Evolutionary conservation across 2,113 vertebrate genomes (phyloP), one percentile per base, ranked within the genome.

Genomic region (Dinomys branickii): DNA sequence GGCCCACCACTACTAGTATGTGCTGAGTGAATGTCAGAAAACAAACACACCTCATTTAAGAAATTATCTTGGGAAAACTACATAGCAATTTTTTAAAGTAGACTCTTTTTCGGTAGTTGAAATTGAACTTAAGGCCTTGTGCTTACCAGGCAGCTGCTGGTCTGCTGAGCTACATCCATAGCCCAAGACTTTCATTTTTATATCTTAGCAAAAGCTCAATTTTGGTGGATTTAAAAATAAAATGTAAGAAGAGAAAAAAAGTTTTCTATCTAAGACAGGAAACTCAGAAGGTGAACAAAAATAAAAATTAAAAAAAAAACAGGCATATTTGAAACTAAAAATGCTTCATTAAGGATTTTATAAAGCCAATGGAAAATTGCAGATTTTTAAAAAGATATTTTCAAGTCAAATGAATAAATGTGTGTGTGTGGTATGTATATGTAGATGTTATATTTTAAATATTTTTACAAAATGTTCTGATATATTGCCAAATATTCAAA

Each of bases 211-310:
- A 84, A 92, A 75, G 24, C 22, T 88, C 59, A 88, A 30, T 75
- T 75, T 65, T 59, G 47, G 56, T 47, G n/a, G 56, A 87, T 71
- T 95, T n/a, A 73, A 88, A 90, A 87, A 71, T 54, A 61, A 90
- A 77, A 90, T 65, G 16, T 63, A 50, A 54, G 59, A 58, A 56
- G 47, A 14, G 12, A 54, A 65, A 78, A 0, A 81, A 80, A 35
- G 1, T 26, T 69, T 85, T 65, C 14, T 20, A 50, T 50, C 33
- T 54, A 59, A 90, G 19, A 78, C 7, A 54, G 28, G 78, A 93
- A 94, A 94, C 47, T 26, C 54, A 86, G 41, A 88, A 73, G 69
- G 8, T 52, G 7, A 4, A 22, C 63, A 65, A 69, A 86, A 52
- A 69, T 67, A 56, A 73, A 73, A 58, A 22, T 35, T 52, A 3